Conservation (phyloP, 1,140 invertebrate species). For the Brachionus paranguensis region DNA sequence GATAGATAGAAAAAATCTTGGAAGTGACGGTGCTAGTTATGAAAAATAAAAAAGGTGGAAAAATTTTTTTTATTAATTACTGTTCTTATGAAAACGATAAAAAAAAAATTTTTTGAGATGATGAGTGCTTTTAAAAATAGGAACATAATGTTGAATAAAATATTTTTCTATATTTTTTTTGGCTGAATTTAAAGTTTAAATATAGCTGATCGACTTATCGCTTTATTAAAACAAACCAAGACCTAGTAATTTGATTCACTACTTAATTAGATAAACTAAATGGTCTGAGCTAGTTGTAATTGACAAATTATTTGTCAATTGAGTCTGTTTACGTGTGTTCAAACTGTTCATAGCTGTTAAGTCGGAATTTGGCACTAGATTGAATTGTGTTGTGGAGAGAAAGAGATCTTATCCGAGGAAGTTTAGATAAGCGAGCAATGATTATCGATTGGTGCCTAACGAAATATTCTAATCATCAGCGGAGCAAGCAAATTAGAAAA, state of each 20-base stretch:
- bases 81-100: too few species aligned
- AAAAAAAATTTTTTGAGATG: too few species aligned
- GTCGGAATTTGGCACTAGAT: neutral
- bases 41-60: too few species aligned
- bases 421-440: neutral
- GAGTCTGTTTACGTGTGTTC: neutral
- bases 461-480: neutral
- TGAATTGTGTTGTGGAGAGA: neutral
- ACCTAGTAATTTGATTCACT: neutral
- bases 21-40: too few species aligned
- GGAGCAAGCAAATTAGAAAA: neutral
- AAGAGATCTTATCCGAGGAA: conserved; percentile 11
- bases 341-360: neutral
- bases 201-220: neutral
- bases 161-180: neutral
- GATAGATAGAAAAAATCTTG: too few species aligned
- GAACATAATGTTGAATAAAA: neutral
- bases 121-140: too few species aligned
- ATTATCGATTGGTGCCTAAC: neutral
- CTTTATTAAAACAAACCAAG: neutral
- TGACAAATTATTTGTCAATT: neutral
- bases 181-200: neutral
- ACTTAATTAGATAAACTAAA: neutral
- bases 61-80: too few species aligned
- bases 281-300: neutral